Evolutionary conservation across 1,140 invertebrate genomes (phyloP).

Genomic region (Druon quercuslanigerum): DNA sequence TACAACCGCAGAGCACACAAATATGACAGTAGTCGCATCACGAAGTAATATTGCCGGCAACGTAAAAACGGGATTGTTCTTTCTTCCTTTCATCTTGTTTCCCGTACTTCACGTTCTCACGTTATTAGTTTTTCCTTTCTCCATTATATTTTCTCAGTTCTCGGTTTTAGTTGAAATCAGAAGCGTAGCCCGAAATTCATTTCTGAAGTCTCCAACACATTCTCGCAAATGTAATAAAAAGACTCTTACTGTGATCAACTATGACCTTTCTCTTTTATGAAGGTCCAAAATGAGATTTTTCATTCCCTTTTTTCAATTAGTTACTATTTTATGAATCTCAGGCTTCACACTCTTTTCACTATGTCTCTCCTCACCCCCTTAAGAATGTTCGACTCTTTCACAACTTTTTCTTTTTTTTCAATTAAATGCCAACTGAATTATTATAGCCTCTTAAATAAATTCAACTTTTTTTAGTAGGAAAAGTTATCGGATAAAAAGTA

Average conservation of each 20-base stretch:
- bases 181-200: not conserved
- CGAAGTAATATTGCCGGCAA: slow-evolving; percentile 21
- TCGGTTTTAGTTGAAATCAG: slow-evolving; percentile 17
- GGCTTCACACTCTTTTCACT: no score
- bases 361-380: no score
- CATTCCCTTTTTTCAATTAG: no score
- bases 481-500: no score
- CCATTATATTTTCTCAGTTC: slow-evolving; percentile 12
- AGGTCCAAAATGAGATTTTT: no score
- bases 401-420: no score
- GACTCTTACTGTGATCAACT: not conserved
- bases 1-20: not conserved
- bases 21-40: slow-evolving; percentile 23
- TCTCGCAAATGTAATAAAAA: not conserved
- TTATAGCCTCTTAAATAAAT: no score
- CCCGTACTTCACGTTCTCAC: slow-evolving; percentile 16
- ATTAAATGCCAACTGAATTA: no score
- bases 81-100: slow-evolving; percentile 20
- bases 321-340: no score
- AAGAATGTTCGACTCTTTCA: no score
- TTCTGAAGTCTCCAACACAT: not conserved
- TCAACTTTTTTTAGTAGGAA: no score
- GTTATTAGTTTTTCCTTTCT: slow-evolving; percentile 27
- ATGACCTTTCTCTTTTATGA: not conserved
- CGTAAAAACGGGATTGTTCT: slow-evolving; percentile 27